These are phyloP conservation scores for Pseudomyrmex cubaensis DNA, from an alignment of 1,140 invertebrate species.

Conservation along the genomic window DNA sequence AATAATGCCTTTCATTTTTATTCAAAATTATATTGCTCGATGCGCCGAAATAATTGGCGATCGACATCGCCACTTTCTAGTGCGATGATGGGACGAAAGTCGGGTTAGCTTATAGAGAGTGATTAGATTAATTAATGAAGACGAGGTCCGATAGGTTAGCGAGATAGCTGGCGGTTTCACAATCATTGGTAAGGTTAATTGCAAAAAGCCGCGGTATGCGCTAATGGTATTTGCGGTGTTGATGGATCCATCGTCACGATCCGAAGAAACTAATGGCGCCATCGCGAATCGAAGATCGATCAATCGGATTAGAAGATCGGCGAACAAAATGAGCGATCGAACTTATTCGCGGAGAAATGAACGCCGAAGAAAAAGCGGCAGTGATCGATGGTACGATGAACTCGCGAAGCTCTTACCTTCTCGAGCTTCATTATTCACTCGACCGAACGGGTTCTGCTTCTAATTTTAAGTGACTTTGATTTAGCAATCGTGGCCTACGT, in stretches of 20 bases:
- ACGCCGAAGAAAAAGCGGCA: slow-evolving; percentile 47
- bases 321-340: slow-evolving; percentile 56
- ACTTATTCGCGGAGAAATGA: slow-evolving; percentile 51
- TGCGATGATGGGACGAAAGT: slow-evolving; percentile 55
- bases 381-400: slow-evolving; percentile 54
- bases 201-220: slow-evolving; percentile 23
- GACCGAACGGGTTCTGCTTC: slow-evolving; percentile 12
- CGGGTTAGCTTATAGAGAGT: slow-evolving; percentile 32
- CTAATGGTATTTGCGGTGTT: slow-evolving; percentile 49
- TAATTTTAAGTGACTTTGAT: slow-evolving; percentile 65
- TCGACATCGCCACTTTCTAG: slow-evolving; percentile 63
- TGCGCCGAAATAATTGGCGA: slow-evolving; percentile 62
- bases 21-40: slow-evolving; percentile 44
- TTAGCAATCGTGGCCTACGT: slow-evolving; percentile 47
- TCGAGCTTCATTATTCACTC: slow-evolving; percentile 35
- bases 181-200: slow-evolving; percentile 63
- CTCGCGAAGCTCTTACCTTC: slow-evolving; percentile 38
- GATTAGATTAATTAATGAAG: slow-evolving; percentile 70
- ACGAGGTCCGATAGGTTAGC: slow-evolving; percentile 45
- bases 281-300: slow-evolving; percentile 47
- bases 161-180: slow-evolving; percentile 38
- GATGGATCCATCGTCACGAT: slow-evolving; percentile 61
- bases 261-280: slow-evolving; percentile 59
- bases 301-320: slow-evolving; percentile 55
- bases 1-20: too few relatives aligned